Conservation (phyloP, 1,140 invertebrate species). For the Ips typographus region DNA sequence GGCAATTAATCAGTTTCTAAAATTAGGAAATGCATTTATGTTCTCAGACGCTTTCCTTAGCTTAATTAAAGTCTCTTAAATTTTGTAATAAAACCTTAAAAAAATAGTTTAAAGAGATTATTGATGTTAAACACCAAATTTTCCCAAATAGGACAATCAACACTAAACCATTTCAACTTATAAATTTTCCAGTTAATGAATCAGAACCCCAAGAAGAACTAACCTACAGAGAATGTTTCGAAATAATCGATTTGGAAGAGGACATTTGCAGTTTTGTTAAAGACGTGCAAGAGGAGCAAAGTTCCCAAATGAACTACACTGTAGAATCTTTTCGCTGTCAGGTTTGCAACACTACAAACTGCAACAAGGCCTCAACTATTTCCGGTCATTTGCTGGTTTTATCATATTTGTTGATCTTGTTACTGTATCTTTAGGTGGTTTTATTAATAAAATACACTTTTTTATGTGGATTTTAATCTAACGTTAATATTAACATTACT, state of each 20-base stretch:
- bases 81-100: too few species aligned
- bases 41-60: too few species aligned
- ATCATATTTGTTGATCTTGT: constrained; percentile 1
- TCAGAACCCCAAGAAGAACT: background rate
- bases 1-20: too few species aligned
- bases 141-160: background rate
- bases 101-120: too few species aligned
- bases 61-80: too few species aligned
- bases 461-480: background rate
- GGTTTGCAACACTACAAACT: constrained; percentile 7
- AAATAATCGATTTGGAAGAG: background rate
- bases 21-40: too few species aligned
- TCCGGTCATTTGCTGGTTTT: too few species aligned
- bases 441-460: too few species aligned
- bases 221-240: constrained; percentile 12
- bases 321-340: background rate
- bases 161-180: background rate
- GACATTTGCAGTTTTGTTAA: constrained; percentile 10
- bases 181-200: background rate
- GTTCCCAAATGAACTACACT: constrained; percentile 6
- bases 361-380: background rate
- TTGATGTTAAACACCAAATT: too few species aligned
- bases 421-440: background rate
- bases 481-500: background rate
- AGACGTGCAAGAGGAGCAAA: background rate